Evolutionary conservation across 1,140 invertebrate species (phyloP).

Genomic region (Drosophila quadrilineata): DNA sequence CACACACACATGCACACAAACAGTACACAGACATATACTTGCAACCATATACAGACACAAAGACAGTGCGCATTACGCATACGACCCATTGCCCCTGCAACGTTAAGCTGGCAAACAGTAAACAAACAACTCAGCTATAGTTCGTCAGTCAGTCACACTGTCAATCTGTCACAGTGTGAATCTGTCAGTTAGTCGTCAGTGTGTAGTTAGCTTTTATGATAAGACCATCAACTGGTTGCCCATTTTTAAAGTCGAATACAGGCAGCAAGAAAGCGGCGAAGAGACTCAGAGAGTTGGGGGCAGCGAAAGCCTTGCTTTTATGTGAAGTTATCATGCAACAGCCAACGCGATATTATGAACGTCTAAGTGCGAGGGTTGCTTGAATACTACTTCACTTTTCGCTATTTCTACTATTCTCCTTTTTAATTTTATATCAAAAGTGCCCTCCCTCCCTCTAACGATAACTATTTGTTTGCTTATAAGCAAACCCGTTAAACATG

Average conservation of each 20-base stretch:
- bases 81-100: conserved; percentile 9
- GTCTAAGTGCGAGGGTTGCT: too few species aligned
- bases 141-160: too few species aligned
- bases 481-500: too few species aligned
- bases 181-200: not conserved
- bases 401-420: too few species aligned
- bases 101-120: not conserved
- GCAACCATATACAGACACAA: conserved; percentile 28
- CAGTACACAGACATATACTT: too few species aligned
- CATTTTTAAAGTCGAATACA: not conserved
- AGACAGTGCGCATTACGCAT: conserved; percentile 41
- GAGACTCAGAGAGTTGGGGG: not conserved
- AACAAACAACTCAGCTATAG: not conserved
- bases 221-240: not conserved
- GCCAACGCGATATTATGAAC: too few species aligned
- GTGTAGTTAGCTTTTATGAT: not conserved
- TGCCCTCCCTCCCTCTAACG: too few species aligned
- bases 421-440: too few species aligned
- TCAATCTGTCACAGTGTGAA: not conserved
- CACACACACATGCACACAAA: conserved; percentile 30
- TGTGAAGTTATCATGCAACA: not conserved
- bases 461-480: too few species aligned
- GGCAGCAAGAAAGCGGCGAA: not conserved
- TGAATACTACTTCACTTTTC: too few species aligned
- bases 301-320: too few species aligned